Percentiles rank a stretch among this genome's conserved stretches.
Evolutionary conservation across 2,888 invertebrate species (phyloP).

Genomic region (Tryphoninae sp.): DNA sequence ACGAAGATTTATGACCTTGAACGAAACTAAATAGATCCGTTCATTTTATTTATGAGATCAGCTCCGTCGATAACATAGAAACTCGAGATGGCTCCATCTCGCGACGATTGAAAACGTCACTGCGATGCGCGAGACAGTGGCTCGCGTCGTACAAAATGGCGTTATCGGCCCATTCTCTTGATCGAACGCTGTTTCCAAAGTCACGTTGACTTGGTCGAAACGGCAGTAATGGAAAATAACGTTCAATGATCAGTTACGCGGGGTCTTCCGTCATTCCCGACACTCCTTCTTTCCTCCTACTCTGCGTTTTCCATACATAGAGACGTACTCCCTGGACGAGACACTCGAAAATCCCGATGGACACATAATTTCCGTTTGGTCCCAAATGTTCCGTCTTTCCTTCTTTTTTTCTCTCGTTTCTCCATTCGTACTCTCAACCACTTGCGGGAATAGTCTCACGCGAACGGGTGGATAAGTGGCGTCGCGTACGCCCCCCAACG

Average conservation of each 20-base stretch:
- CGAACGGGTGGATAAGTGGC: slow-evolving; percentile 31
- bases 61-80: background rate
- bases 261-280: too few relatives aligned
- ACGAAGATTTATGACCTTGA: slow-evolving; percentile 5
- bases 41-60: background rate
- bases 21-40: slow-evolving; percentile 1
- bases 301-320: background rate
- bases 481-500: background rate
- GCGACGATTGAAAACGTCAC: slow-evolving; percentile 2
- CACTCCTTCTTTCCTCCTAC: background rate
- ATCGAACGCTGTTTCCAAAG: slow-evolving; percentile 3
- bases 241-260: too few relatives aligned
- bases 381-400: slow-evolving; percentile 26
- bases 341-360: slow-evolving; percentile 36
- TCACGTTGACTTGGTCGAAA: background rate
- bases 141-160: too few relatives aligned
- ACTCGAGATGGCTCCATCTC: background rate
- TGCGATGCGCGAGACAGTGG: background rate
- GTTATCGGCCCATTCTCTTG: background rate
- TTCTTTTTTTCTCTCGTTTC: background rate
- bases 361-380: slow-evolving; percentile 19
- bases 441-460: slow-evolving; percentile 21
- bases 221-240: background rate
- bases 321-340: slow-evolving; percentile 8
- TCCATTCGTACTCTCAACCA: slow-evolving; percentile 4